phyloP scores from a whole-genome alignment of 2,888 invertebrate species.

The Entomobrya proxima region DNA sequence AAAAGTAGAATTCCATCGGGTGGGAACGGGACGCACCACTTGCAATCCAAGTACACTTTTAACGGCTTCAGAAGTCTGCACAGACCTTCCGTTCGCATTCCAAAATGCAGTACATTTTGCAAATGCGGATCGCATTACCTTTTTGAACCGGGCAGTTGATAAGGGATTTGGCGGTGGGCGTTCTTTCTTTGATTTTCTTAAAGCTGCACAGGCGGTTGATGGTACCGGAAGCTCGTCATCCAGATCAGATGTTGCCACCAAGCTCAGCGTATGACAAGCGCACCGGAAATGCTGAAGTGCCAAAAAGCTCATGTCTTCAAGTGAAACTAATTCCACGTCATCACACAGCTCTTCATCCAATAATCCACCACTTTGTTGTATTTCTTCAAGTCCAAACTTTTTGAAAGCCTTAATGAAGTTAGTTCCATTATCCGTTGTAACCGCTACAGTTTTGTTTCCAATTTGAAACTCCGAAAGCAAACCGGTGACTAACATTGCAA shows the following conservation, averaged over 20 bases:
- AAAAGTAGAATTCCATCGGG: slow-evolving; percentile 26
- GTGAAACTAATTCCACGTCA: background rate
- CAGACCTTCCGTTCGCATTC: background rate
- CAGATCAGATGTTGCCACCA: slow-evolving; percentile 2
- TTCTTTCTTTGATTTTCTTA: too few relatives aligned
- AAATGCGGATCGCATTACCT: background rate
- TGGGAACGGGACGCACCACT: background rate
- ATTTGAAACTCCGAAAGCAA: background rate
- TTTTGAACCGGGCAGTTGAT: background rate
- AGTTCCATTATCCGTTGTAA: slow-evolving; percentile 5
- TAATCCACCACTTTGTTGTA: background rate
- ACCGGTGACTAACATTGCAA: background rate
- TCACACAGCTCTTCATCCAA: background rate
- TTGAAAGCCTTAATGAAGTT: slow-evolving; percentile 23
- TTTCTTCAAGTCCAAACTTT: background rate
- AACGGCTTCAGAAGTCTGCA: background rate
- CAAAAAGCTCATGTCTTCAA: too few relatives aligned
- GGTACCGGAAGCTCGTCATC: too few relatives aligned
- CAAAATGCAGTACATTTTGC: slow-evolving; percentile 13
- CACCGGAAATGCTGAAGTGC: slow-evolving; percentile 31
- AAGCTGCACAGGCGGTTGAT: background rate
- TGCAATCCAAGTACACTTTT: background rate
- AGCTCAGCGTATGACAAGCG: slow-evolving; percentile 6
- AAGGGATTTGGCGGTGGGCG: background rate
- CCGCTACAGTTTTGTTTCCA: background rate